phyloP scores from a whole-genome alignment of 2,113 vertebrate genomes.

The Cacatua alba region DNA sequence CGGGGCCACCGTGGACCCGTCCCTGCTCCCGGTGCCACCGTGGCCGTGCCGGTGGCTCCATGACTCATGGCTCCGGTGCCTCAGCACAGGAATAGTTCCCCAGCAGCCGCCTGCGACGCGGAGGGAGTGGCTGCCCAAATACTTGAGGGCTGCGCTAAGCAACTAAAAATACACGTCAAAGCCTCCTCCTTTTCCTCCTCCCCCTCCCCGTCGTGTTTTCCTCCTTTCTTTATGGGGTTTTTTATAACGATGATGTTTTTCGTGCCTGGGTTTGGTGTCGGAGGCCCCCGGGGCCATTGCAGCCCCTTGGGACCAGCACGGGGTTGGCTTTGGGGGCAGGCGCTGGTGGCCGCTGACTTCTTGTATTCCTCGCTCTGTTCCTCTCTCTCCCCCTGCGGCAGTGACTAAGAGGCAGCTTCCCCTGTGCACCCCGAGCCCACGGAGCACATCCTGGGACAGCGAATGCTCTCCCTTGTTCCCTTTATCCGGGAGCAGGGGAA shows the following conservation, averaged over 20 bases:
- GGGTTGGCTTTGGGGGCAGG: background rate
- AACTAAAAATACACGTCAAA: conserved; percentile 74
- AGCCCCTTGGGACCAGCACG: background rate
- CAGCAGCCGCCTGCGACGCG: conserved; percentile 12
- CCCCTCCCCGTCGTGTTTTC: background rate
- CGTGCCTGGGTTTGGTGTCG: background rate
- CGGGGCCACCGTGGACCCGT: background rate
- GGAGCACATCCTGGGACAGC: background rate
- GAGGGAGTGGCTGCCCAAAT: conserved; percentile 75
- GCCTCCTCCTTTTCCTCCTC: conserved; percentile 35
- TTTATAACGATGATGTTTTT: background rate
- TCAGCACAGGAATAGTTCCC: conserved; percentile 62
- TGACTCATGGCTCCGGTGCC: conserved; percentile 70
- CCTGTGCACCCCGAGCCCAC: background rate
- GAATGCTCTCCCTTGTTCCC: background rate
- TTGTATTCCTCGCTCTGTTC: conserved; percentile 24
- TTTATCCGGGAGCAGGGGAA: background rate
- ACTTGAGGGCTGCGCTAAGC: conserved; percentile 73
- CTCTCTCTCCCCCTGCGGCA: background rate
- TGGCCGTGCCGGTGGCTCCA: background rate
- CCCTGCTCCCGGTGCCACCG: background rate
- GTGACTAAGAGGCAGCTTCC: conserved; percentile 2
- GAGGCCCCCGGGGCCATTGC: background rate
- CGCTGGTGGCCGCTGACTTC: background rate
- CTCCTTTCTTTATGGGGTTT: background rate